Conservation (phyloP, 2,888 invertebrate species). For the Tuberolachnus salignus region DNA sequence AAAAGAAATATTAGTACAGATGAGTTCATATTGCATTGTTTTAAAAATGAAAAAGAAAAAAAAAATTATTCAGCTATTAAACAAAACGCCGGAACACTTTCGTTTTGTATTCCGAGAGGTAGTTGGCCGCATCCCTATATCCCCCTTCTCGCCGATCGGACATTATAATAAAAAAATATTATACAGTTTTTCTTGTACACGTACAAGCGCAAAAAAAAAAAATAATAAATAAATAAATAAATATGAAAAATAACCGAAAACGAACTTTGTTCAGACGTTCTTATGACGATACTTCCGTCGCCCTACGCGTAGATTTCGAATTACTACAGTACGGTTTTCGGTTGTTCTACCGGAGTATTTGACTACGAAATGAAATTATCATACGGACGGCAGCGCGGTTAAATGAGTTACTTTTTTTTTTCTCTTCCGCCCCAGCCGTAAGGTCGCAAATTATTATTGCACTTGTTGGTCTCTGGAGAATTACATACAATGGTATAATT, state of each 20-base stretch:
- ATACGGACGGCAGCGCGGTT: not conserved
- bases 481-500: too few species aligned
- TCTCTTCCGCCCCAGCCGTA: not conserved
- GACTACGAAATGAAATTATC: slow-evolving; percentile 25
- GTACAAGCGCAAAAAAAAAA: not conserved
- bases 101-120: slow-evolving; percentile 43
- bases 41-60: slow-evolving; percentile 23
- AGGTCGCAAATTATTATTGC: slow-evolving; percentile 27
- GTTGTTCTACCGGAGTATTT: slow-evolving; percentile 33
- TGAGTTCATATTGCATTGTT: slow-evolving; percentile 26
- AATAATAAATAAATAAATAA: not conserved
- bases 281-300: slow-evolving; percentile 37
- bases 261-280: slow-evolving; percentile 16
- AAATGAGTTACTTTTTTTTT: slow-evolving; percentile 35
- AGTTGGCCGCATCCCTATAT: not conserved
- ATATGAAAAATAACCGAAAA: not conserved
- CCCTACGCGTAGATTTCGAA: slow-evolving; percentile 41
- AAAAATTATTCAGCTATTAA: slow-evolving; percentile 35
- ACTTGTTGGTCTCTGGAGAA: slow-evolving; percentile 27
- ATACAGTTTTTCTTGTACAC: not conserved
- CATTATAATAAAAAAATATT: not conserved
- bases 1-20: slow-evolving; percentile 42
- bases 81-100: slow-evolving; percentile 16
- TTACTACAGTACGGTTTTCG: slow-evolving; percentile 38
- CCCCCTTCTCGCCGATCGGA: not conserved